Conservation (phyloP, 2,113 vertebrate genomes). For the Baryphthengus martii region DNA sequence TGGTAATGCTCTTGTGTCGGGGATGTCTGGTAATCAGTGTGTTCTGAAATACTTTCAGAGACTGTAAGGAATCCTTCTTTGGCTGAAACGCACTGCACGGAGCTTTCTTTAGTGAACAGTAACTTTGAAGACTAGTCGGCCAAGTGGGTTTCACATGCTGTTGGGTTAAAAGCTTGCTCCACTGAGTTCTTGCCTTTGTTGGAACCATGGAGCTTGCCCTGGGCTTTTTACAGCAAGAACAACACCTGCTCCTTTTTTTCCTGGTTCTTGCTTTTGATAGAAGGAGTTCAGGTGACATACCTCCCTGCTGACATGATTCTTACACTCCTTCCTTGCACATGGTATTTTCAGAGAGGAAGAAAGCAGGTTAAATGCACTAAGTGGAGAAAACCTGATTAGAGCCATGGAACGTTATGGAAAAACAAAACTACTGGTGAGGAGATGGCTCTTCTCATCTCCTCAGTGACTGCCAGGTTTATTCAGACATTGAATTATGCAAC, state of each 20-base stretch:
- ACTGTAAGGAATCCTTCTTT: neutral
- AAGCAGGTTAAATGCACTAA: neutral
- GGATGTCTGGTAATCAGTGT: neutral
- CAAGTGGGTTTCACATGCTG: neutral
- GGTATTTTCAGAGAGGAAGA: neutral
- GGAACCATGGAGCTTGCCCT: neutral
- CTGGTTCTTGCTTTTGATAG: neutral
- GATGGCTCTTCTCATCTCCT: neutral
- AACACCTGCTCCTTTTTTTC: neutral
- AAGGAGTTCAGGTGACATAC: neutral
- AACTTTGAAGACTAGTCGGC: neutral
- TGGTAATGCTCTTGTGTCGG: neutral
- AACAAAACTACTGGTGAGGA: neutral
- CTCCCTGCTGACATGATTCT: neutral
- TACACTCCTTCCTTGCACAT: neutral
- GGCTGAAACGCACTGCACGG: neutral
- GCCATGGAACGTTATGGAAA: neutral
- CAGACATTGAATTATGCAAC: neutral
- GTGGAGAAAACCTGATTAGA: neutral
- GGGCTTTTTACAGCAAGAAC: neutral
- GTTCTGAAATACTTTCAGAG: neutral
- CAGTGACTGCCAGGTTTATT: neutral
- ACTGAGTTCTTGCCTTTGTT: neutral
- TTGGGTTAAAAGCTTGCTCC: neutral
- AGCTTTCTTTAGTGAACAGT: neutral